Conservation (phyloP, 2,888 invertebrate species). For the Tricholauxania praeusta region DNA sequence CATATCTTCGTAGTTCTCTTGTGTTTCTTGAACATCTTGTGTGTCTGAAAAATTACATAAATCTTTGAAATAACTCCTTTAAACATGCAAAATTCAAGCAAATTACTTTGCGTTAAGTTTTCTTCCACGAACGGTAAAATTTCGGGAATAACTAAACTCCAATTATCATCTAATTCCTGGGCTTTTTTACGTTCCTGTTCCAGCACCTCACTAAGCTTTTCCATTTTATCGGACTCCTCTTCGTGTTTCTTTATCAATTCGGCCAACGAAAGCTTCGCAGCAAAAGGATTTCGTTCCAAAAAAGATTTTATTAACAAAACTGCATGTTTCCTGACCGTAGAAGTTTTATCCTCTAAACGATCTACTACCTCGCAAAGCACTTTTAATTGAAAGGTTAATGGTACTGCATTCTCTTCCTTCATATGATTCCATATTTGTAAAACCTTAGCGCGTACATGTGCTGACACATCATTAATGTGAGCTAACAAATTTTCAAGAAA, state of each 20-base stretch:
- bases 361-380: conserved; percentile 77
- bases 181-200: conserved; percentile 71
- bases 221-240: conserved; percentile 62
- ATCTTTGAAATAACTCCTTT: not conserved
- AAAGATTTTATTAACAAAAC: conserved; percentile 73
- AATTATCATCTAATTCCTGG: conserved; percentile 69
- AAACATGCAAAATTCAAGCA: conserved; percentile 6
- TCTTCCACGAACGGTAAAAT: conserved; percentile 60
- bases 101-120: conserved; percentile 56
- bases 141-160: conserved; percentile 57
- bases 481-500: conserved; percentile 84
- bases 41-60: conserved; percentile 45
- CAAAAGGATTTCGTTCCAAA: conserved; percentile 87
- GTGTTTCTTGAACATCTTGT: conserved; percentile 51
- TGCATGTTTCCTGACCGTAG: conserved; percentile 86
- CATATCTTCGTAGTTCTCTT: conserved; percentile 62
- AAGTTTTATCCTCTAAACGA: conserved; percentile 85
- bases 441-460: conserved; percentile 87
- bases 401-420: conserved; percentile 83
- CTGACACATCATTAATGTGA: conserved; percentile 86
- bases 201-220: conserved; percentile 70
- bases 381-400: conserved; percentile 76
- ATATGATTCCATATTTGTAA: conserved; percentile 86
- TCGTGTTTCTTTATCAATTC: conserved; percentile 75
- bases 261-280: conserved; percentile 73